A percentile compares a stretch with the other conserved stretches of the same genome.
Evolutionary conservation across 2,888 invertebrate species (phyloP).

Genomic region (Heliconius ismenius): DNA sequence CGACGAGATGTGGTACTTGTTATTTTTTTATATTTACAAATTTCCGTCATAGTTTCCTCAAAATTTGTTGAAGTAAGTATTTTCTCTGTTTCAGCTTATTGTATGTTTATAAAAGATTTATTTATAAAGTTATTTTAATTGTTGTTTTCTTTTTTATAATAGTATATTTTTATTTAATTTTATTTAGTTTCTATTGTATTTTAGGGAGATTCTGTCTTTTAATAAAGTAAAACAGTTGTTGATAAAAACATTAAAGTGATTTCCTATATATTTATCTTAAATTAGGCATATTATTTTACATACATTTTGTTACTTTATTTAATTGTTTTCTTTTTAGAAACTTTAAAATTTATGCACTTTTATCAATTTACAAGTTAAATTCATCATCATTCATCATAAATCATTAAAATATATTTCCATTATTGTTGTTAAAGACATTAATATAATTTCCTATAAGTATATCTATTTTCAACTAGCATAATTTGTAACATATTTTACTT

Average conservation of each 20-base stretch:
- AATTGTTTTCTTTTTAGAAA: too few relatives aligned
- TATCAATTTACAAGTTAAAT: too few relatives aligned
- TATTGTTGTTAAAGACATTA: too few relatives aligned
- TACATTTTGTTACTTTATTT: too few relatives aligned
- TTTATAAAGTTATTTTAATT: neutral
- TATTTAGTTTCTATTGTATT: neutral
- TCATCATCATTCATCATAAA: too few relatives aligned
- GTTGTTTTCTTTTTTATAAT: neutral
- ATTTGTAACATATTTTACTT: too few relatives aligned
- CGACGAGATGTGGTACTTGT: conserved; percentile 4
- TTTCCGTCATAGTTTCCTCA: conserved; percentile 5
- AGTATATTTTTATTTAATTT: neutral
- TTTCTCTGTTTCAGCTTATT: neutral
- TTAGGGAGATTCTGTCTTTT: neutral
- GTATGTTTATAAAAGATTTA: neutral
- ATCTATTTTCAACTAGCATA: too few relatives aligned
- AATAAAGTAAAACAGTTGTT: neutral
- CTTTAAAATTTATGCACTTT: too few relatives aligned
- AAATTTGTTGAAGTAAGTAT: conserved; percentile 20
- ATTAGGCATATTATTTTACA: too few relatives aligned
- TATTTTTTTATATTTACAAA: conserved; percentile 11
- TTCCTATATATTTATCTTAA: too few relatives aligned
- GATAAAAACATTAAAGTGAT: neutral
- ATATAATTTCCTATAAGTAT: too few relatives aligned
- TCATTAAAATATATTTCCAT: too few relatives aligned